Evolutionary conservation across 2,888 invertebrate genomes (phyloP).

Genomic region (Eupithecia inturbata): DNA sequence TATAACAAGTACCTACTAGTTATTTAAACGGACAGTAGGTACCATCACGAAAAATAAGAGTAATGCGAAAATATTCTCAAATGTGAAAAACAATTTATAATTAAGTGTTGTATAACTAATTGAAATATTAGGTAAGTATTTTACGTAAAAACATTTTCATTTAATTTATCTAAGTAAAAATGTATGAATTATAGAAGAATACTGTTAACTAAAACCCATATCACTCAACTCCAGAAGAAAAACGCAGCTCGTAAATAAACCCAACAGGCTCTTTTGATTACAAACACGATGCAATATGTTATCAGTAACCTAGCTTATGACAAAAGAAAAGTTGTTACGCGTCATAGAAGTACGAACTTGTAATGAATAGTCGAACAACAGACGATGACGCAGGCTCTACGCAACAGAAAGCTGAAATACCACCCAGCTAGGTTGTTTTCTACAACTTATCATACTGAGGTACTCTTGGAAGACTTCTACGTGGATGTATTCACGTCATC

Average conservation of each 20-base stretch:
- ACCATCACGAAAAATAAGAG: not conserved
- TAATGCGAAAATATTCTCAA: not conserved
- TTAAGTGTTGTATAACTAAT: not conserved
- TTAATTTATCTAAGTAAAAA: not conserved
- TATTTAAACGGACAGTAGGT: not conserved
- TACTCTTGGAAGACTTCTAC: constrained; percentile 32
- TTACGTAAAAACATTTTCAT: not conserved
- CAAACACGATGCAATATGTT: constrained; percentile 3
- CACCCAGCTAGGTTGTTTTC: constrained; percentile 13
- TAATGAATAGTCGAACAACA: constrained; percentile 3
- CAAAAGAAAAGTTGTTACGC: constrained; percentile 8
- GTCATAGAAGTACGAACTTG: not conserved
- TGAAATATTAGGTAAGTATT: not conserved
- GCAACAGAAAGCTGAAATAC: constrained; percentile 25
- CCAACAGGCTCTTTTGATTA: not conserved
- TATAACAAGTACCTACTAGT: not conserved
- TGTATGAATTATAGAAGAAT: not conserved
- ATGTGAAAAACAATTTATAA: not conserved
- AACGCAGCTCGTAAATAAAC: not conserved
- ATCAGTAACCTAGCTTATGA: constrained; percentile 4
- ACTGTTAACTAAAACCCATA: not conserved
- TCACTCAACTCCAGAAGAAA: not conserved
- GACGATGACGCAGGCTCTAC: constrained; percentile 27
- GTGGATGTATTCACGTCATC: constrained; percentile 4
- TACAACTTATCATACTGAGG: constrained; percentile 29